phyloP scores from a whole-genome alignment of 2,888 invertebrate genomes.

The Chalcosyrphus nemorum region DNA sequence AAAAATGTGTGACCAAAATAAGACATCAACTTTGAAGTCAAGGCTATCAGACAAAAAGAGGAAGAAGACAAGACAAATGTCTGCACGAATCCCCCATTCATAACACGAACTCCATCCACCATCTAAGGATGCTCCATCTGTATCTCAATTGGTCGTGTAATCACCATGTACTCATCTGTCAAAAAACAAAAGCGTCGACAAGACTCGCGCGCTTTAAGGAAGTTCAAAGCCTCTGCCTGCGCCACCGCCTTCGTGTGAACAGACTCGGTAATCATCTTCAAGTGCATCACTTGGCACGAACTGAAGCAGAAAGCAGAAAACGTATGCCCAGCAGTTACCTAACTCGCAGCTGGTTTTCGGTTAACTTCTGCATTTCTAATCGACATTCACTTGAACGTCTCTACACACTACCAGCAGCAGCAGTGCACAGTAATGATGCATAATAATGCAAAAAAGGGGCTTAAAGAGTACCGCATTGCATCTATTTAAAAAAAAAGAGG shows the following conservation, averaged over 20 bases:
- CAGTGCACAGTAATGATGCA: constrained; percentile 52
- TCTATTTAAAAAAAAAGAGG: constrained; percentile 49
- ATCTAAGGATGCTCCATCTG: constrained; percentile 19
- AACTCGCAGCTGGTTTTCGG: constrained; percentile 47
- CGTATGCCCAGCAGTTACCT: constrained; percentile 43
- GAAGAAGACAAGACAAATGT: not conserved
- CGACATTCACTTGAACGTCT: constrained; percentile 11
- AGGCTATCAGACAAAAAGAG: not conserved
- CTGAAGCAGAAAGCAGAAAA: constrained; percentile 33
- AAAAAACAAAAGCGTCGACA: constrained; percentile 15
- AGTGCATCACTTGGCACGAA: constrained; percentile 68
- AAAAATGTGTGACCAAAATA: constrained; percentile 2
- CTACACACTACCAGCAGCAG: not conserved
- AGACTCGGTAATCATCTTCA: constrained; percentile 48
- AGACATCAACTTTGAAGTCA: constrained; percentile 2
- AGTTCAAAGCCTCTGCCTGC: constrained; percentile 24
- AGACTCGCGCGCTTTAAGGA: constrained; percentile 48
- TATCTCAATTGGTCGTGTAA: constrained; percentile 41
- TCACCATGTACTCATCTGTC: constrained; percentile 50
- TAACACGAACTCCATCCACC: not conserved
- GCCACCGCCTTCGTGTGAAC: not conserved
- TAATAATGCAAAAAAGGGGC: constrained; percentile 16
- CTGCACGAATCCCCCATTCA: not conserved
- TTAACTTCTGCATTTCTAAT: constrained; percentile 51
- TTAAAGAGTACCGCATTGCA: not conserved